A percentile compares a stretch with the other conserved stretches of the same genome.
Evolutionary conservation across 1,140 invertebrate genomes (phyloP).

Genomic region (Sycophila sp.): DNA sequence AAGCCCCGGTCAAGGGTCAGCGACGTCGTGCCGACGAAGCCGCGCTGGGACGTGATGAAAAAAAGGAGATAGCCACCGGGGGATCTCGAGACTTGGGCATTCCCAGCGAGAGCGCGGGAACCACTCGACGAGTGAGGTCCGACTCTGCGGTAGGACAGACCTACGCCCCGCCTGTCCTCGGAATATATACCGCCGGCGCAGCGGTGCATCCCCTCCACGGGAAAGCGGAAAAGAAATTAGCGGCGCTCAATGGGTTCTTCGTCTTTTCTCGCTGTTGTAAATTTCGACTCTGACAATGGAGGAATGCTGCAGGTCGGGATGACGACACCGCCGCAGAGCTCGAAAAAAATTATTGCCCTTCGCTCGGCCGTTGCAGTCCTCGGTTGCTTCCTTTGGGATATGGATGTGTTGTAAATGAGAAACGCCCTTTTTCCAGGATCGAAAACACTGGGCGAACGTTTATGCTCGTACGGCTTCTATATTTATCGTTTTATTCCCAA

Average conservation of each 20-base stretch:
- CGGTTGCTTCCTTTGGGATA: too few species aligned
- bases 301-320: too few species aligned
- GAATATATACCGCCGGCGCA: neutral
- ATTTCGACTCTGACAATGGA: neutral
- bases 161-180: neutral
- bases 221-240: neutral
- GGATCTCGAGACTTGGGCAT: neutral
- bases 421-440: neutral
- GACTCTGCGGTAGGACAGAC: neutral
- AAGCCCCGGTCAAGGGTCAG: neutral
- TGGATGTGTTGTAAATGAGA: too few species aligned
- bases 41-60: neutral
- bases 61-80: neutral
- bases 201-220: too few species aligned
- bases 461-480: too few species aligned
- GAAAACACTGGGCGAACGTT: too few species aligned
- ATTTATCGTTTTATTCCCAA: too few species aligned
- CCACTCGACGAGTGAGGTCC: neutral
- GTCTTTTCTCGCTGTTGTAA: neutral
- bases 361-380: too few species aligned
- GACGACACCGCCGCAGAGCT: too few species aligned
- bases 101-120: neutral
- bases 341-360: too few species aligned
- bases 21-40: neutral
- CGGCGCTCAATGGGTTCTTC: neutral